Evolutionary conservation across 2,113 vertebrate genomes (phyloP), one percentile per base, ranked within the genome.

Genomic region (Oryctolagus cuniculus): DNA sequence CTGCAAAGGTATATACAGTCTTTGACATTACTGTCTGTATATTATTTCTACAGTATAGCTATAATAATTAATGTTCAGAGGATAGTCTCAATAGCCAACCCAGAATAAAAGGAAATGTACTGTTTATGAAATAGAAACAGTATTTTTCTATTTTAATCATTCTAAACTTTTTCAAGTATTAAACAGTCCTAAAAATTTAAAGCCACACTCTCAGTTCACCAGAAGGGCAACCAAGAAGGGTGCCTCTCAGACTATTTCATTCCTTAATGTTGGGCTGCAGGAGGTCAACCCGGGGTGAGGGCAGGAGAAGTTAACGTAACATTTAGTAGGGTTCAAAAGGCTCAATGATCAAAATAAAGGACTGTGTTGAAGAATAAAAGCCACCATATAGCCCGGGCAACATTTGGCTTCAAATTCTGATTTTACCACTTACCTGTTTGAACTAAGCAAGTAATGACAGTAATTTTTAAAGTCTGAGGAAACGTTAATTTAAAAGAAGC

Each of bases 161-260:
- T 87, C 10, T 58, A 93, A 77, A 78, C 53, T 55, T 82, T 74
- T 70, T 53, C 17, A 88, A 92, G 77, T 44, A 69, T 83, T 86
- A 74, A 94, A 80, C 27, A 74, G 15, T 88, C 66, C 36, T 81
- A 90, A 87, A 93, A 87, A 73, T 53, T 69, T 67, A 95, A 93
- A 70, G 27, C 6, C 51, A 78, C 3, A 74, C 11, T 81, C 69
- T 85, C 8, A 24, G 27, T 78, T 85, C 53, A 91, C 24, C n/a
- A 67, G n/a, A 21, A 84, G 16, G 55, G 27, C 72, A 87, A 75
- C 24, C 38, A 44, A 75, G 81, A 90, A 75, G 12, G 55, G 44
- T 3, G 10, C 81, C 22, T 16, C 78, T 34, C 34, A 44, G 22
- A 72, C 13, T 89, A 86, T 49, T 84, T 75, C 75, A 80, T 24